Evolutionary conservation across 1,140 invertebrate species (phyloP), one percentile per base, ranked within the genome.

Genomic region (Cardiocondyla obscurior): DNA sequence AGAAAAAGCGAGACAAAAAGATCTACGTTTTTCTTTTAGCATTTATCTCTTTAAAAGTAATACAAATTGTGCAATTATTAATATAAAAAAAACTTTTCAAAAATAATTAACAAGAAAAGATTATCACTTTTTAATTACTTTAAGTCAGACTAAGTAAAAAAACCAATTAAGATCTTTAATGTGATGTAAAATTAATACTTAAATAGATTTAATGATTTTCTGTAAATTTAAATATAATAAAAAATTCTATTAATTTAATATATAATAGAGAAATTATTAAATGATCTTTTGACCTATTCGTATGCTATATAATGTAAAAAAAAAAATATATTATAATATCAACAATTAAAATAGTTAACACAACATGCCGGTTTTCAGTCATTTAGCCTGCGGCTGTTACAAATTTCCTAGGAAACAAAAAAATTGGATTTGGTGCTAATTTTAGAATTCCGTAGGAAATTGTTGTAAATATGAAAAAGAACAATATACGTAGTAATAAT

Each of bases 301-400:
- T 30, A 14, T 30, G 49, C n/a, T 28, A 58, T 22, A 60, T 19
- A 33, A 58, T 7, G 44, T 28, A 76, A 25, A 73, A 72, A 72
- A 57, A 25, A 3, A 44, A 44, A 12, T 55, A 55, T 44, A 44
- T 62, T 25, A 76, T 19, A 33, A 64, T 76, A 64, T 62, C 28
- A 76, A 76, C 39, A 49, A 64, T 74, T 76, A 49, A 76, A 76
- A 76, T 76, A 76, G n/a, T 49, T 33, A 64, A 76, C 72, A 10
- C 33, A 72, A 64, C 44, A 22, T 19, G n/a, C 30, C 16, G n/a
- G 62, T 74, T 46, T 33, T 76, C 72, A 76, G 72, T 76, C 72
- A n/a, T 76, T 76, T 39, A 62, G 57, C 39, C 39, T 7, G 28
- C 16, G 25, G 39, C 36, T 42, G 25, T 19, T 30, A 28, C 57